phyloP scores from a whole-genome alignment of 2,888 invertebrate genomes.

The Polia nebulosa region DNA sequence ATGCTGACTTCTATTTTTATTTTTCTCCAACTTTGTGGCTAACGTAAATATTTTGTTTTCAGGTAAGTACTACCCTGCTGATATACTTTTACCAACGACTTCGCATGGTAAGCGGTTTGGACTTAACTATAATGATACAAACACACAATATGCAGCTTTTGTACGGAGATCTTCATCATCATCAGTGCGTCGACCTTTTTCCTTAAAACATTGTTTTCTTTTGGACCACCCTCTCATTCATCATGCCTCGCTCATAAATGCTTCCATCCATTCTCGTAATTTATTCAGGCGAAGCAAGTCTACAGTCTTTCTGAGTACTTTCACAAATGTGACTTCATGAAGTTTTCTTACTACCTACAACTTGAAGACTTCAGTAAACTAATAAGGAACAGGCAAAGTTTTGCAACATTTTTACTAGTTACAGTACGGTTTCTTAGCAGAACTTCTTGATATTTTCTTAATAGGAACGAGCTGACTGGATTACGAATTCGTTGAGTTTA shows the following conservation, averaged over 20 bases:
- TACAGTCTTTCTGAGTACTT: slow-evolving; percentile 42
- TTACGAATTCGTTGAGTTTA: slow-evolving; percentile 85
- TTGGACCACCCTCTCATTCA: slow-evolving; percentile 49
- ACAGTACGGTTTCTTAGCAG: slow-evolving; percentile 44
- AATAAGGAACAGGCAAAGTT: slow-evolving; percentile 62
- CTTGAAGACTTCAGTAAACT: slow-evolving; percentile 56
- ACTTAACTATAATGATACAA: slow-evolving; percentile 7
- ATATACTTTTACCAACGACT: slow-evolving; percentile 33
- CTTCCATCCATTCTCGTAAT: slow-evolving; percentile 60
- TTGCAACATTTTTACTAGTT: slow-evolving; percentile 61
- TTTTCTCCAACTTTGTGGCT: slow-evolving; percentile 38
- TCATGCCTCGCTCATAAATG: slow-evolving; percentile 56
- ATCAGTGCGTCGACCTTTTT: slow-evolving; percentile 52
- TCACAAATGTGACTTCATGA: slow-evolving; percentile 51
- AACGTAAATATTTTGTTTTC: slow-evolving; percentile 73
- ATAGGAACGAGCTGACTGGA: slow-evolving; percentile 69
- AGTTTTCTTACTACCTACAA: slow-evolving; percentile 48
- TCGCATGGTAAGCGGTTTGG: slow-evolving; percentile 24
- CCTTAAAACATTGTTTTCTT: slow-evolving; percentile 54
- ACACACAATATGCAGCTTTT: not conserved
- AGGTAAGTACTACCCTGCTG: slow-evolving; percentile 81
- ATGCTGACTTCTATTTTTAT: slow-evolving; percentile 49
- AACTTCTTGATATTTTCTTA: slow-evolving; percentile 68
- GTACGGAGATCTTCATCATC: slow-evolving; percentile 53
- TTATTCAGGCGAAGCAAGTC: slow-evolving; percentile 59